These are phyloP conservation scores for Galleria mellonella DNA, from an alignment of 1,140 invertebrate species.

Conservation along the genomic window DNA sequence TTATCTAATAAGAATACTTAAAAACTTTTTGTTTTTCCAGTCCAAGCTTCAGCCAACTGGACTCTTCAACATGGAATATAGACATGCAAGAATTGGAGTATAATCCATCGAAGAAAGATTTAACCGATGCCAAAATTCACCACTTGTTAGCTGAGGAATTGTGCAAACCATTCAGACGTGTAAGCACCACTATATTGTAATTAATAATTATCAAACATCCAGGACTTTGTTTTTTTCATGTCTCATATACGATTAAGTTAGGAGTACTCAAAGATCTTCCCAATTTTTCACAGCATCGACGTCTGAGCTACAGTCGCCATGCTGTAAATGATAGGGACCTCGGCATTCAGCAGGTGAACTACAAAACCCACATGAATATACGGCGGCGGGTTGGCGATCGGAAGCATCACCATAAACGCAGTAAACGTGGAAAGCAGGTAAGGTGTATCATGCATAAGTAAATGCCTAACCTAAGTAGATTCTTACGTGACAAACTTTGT, in stretches of 20 bases:
- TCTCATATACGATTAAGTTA: too few relatives aligned
- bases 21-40: slow-evolving; percentile 71
- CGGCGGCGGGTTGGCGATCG: slow-evolving; percentile 88
- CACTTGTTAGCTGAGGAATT: slow-evolving; percentile 93
- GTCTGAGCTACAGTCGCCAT: slow-evolving; percentile 92
- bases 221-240: too few relatives aligned
- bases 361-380: slow-evolving; percentile 94
- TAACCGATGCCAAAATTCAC: slow-evolving; percentile 94
- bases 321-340: slow-evolving; percentile 92
- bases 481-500: too few relatives aligned
- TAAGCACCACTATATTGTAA: slow-evolving; percentile 67
- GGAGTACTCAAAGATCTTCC: too few relatives aligned
- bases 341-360: slow-evolving; percentile 87
- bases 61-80: slow-evolving; percentile 89
- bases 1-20: too few relatives aligned
- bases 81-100: slow-evolving; percentile 95
- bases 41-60: slow-evolving; percentile 86
- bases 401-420: slow-evolving; percentile 86
- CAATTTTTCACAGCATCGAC: slow-evolving; percentile 80
- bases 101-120: slow-evolving; percentile 91
- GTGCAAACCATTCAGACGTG: slow-evolving; percentile 90
- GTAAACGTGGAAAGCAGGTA: slow-evolving; percentile 85
- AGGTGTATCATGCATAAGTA: too few relatives aligned
- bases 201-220: too few relatives aligned
- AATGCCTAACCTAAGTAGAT: too few relatives aligned